Base-by-base conservation (phyloP, 2,797 vertebrate species). In the Platalea minor region DNA sequence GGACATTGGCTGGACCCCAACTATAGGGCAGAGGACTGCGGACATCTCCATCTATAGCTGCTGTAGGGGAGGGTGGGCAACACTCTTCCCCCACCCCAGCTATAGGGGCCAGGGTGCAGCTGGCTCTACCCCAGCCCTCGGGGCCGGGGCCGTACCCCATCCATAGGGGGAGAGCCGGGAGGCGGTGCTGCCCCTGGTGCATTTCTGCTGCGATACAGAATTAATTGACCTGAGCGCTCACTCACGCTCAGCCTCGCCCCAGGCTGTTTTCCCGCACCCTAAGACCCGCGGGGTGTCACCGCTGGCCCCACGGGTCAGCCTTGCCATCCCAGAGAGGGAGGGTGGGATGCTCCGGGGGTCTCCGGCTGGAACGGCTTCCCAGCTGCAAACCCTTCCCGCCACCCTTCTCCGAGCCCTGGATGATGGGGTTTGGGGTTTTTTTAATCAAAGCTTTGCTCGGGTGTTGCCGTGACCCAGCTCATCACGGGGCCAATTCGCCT, bases 151-250 rank as follows among this genome's bases (percentile, higher is more conserved):
- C 5, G 3, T 53, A 5, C 20, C 14, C 29, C n/a, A 28, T n/a
- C 69, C 26, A 5, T 4, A 25, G 20, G 24, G 39, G 50, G 7
- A 13, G 13, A 54, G 41, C 23, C 3, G 7, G 45, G 17, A 37
- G 63, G 56, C 2, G 1, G 15, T 10, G 35, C 7, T 50, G 31
- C 24, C 54, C 25, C 41, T 41, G 1, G 1, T 14, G 29, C 11
- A 7, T 46, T 63, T 48, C 35, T 70, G 24, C 41, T 29, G 21
- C 3, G 0, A 4, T 19, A 57, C 51, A 28, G 39, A 15, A 56
- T 31, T 31, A 31, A 25, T 9, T 18, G n/a, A 17, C 50, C 29
- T 0, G 4, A 23, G 19, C 1, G 1, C 29, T 19, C 0, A 0
- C 29, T 37, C 11, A 3, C 6, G 7, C n/a, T 19, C 43, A 25